phyloP scores from a whole-genome alignment of 2,888 invertebrate genomes.

The Caradrina clavipalpis region DNA sequence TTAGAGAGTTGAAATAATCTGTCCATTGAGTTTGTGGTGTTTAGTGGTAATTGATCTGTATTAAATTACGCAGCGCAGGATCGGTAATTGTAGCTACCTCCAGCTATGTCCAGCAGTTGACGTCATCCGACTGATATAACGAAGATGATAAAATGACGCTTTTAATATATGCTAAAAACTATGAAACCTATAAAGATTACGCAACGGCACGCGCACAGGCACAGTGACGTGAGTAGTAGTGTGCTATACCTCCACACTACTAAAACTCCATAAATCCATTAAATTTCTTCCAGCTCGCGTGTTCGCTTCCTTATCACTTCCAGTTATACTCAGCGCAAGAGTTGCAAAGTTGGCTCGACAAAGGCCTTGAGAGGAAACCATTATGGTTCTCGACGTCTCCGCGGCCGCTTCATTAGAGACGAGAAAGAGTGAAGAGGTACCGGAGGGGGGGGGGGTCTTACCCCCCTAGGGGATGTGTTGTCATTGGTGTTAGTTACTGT shows the following conservation, averaged over 20 bases:
- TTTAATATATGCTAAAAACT: too few relatives aligned
- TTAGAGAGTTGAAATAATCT: background rate
- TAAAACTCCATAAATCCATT: conserved; percentile 52
- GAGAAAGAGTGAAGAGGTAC: conserved; percentile 71
- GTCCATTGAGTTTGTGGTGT: too few relatives aligned
- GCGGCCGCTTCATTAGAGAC: conserved; percentile 86
- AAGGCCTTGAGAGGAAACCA: conserved; percentile 88
- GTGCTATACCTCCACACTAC: conserved; percentile 27
- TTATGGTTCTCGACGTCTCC: conserved; percentile 85
- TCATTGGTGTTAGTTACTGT: conserved; percentile 31
- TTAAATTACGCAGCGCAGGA: too few relatives aligned
- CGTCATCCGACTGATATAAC: too few relatives aligned
- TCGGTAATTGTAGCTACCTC: too few relatives aligned
- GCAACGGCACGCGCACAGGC: background rate
- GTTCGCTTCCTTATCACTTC: conserved; percentile 77
- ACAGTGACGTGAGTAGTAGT: background rate
- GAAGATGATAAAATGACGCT: too few relatives aligned
- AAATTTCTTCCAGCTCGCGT: conserved; percentile 58
- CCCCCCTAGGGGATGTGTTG: conserved; percentile 32
- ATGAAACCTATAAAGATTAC: background rate
- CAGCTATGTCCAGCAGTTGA: too few relatives aligned
- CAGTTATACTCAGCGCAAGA: conserved; percentile 79
- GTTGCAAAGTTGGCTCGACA: conserved; percentile 86
- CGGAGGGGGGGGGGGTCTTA: background rate
- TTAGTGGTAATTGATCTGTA: too few relatives aligned